Conservation (phyloP, 2,888 invertebrate species). For the Octonoba sinensis region DNA sequence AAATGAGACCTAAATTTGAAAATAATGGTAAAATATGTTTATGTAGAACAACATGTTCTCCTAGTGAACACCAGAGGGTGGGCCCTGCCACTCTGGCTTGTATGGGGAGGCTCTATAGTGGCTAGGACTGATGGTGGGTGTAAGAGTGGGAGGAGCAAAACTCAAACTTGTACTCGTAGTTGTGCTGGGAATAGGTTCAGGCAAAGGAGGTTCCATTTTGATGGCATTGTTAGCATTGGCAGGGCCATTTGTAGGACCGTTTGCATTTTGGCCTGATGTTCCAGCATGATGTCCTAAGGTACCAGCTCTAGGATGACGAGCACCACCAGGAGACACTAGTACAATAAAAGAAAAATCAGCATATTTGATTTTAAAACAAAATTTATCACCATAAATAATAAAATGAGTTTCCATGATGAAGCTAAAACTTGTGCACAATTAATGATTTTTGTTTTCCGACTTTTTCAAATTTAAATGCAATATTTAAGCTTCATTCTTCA, state of each 20-base stretch:
- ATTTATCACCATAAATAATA: not conserved
- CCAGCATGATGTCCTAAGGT: constrained; percentile 33
- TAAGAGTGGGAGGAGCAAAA: constrained; percentile 54
- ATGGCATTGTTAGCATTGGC: constrained; percentile 47
- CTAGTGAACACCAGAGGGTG: constrained; percentile 63
- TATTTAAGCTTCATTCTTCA: too few species aligned
- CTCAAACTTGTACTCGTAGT: constrained; percentile 51
- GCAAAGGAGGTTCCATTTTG: constrained; percentile 52
- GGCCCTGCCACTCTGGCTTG: constrained; percentile 60
- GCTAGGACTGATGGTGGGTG: constrained; percentile 54
- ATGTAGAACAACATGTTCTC: not conserved
- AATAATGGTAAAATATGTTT: not conserved
- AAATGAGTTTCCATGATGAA: not conserved
- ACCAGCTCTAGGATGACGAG: constrained; percentile 32
- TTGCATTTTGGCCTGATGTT: constrained; percentile 33
- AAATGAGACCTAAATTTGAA: not conserved
- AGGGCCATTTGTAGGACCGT: constrained; percentile 4
- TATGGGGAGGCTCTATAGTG: constrained; percentile 61
- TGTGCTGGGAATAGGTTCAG: constrained; percentile 54
- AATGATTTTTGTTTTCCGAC: too few species aligned
- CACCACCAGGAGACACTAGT: constrained; percentile 36
- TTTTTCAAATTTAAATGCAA: too few species aligned
- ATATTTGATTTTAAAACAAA: not conserved
- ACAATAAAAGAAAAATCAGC: not conserved
- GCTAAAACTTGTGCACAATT: too few species aligned